Evolutionary conservation across 2,888 invertebrate species (phyloP), one percentile per base, ranked within the genome.

Genomic region (Papilio elwesi): DNA sequence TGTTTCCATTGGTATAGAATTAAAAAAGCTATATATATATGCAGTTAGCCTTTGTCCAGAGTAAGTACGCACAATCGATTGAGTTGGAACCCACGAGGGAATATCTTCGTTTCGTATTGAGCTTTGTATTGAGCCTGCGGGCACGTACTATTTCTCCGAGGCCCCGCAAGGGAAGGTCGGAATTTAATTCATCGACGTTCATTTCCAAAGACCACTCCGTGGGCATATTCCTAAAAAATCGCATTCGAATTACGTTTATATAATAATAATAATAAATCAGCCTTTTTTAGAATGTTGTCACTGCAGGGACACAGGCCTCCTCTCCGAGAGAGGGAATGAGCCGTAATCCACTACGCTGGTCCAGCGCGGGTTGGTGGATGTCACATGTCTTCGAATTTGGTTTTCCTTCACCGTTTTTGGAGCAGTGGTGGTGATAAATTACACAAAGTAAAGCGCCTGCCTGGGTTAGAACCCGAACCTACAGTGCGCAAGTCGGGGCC

Each of bases 11-110:
- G 70, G 71, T 0, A 74, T 51, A n/a, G 70, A 69, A 13, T 68
- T 65, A 11, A 73, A 59, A 38, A 59, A 75, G 0, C 55, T 62
- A 43, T 68, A 74, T 5, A 75, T 57, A 0, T 65, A 13, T 16
- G 66, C 43, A 9, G 73, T 71, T 0, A 76, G 49, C 0, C 16
- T 64, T 55, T 74, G 75, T 0, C 76, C 74, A 6, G 38, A 11
- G 16, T 74, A 74, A 12, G 76, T 76, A 5, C 74, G 36, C 10
- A 76, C 74, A 11, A 74, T 59, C 0, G 73, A 68, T 11, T 70
- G 68, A 12, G 74, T 74, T 11, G 74, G 76, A 2, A 70, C 15
- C 76, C 75, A 76, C 0, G 52, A 48, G 6, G 26, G 68, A 8
- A 15, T 55, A 16, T 48, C 63, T 4, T 67, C 47, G 10, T 0